Evolutionary conservation across 1,140 invertebrate genomes (phyloP).

Genomic region (Aphis gossypii): DNA sequence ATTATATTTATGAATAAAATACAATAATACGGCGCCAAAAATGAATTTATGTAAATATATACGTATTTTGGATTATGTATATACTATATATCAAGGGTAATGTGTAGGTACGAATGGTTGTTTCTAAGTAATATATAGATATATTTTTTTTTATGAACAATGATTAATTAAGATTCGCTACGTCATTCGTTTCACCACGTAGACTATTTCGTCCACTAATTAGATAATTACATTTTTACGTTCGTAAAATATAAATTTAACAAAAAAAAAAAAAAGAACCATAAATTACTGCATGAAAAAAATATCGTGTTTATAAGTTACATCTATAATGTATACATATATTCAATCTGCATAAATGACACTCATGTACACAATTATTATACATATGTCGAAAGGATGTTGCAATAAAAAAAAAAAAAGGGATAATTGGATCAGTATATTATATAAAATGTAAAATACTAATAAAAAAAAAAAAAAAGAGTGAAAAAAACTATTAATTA

Average conservation of each 20-base stretch:
- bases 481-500: neutral
- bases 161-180: neutral
- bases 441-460: constrained; percentile 33
- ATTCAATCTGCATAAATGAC: neutral
- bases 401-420: constrained; percentile 49
- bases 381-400: constrained; percentile 26
- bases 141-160: neutral
- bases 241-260: neutral
- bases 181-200: neutral
- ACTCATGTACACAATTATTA: neutral
- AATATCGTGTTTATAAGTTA: neutral
- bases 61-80: neutral
- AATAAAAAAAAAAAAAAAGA: neutral
- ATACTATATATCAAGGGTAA: neutral
- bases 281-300: neutral
- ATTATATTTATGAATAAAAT: neutral
- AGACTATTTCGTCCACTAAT: neutral
- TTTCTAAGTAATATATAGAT: neutral
- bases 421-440: constrained; percentile 28
- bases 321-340: neutral
- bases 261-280: neutral
- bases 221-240: neutral
- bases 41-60: neutral
- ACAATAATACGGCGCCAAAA: neutral
- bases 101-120: neutral